These are phyloP conservation scores for Carcina quercana DNA, from an alignment of 2,888 invertebrate species.

Conservation along the genomic window DNA sequence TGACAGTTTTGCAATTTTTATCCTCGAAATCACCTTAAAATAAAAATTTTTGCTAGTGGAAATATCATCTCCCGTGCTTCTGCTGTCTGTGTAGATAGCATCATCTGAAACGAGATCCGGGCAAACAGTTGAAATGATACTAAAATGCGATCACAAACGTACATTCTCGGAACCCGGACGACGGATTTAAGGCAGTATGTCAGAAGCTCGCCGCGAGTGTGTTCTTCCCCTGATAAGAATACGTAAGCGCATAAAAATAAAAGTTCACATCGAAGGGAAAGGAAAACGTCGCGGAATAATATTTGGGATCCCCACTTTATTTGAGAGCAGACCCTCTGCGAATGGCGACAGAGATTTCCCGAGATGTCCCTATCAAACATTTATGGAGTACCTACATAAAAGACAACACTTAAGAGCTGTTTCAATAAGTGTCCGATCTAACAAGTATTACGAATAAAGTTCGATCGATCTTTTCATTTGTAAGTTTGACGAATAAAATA, in stretches of 20 bases:
- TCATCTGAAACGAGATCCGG: too few species aligned
- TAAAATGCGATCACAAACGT: constrained; percentile 45
- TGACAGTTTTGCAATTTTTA: too few species aligned
- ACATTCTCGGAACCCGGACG: constrained; percentile 28
- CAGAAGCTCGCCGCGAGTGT: constrained; percentile 62
- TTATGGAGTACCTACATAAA: constrained; percentile 73
- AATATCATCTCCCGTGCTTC: too few species aligned
- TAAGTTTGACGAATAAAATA: constrained; percentile 19
- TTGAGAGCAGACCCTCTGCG: constrained; percentile 70
- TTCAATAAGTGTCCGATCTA: constrained; percentile 66
- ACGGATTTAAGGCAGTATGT: constrained; percentile 65
- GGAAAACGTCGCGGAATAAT: constrained; percentile 71
- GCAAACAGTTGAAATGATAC: too few species aligned
- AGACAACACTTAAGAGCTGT: constrained; percentile 71
- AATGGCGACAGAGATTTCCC: constrained; percentile 73
- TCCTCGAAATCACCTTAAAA: too few species aligned
- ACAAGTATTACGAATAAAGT: too few species aligned
- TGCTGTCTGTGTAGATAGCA: too few species aligned
- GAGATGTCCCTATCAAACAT: constrained; percentile 74
- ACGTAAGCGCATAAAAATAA: constrained; percentile 73
- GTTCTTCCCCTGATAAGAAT: constrained; percentile 69
- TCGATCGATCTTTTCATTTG: too few species aligned
- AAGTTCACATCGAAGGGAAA: constrained; percentile 70
- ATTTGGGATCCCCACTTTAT: constrained; percentile 73
- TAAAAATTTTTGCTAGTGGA: too few species aligned